phyloP scores from a whole-genome alignment of 2,888 invertebrate species.

The Cantharis lateralis region DNA sequence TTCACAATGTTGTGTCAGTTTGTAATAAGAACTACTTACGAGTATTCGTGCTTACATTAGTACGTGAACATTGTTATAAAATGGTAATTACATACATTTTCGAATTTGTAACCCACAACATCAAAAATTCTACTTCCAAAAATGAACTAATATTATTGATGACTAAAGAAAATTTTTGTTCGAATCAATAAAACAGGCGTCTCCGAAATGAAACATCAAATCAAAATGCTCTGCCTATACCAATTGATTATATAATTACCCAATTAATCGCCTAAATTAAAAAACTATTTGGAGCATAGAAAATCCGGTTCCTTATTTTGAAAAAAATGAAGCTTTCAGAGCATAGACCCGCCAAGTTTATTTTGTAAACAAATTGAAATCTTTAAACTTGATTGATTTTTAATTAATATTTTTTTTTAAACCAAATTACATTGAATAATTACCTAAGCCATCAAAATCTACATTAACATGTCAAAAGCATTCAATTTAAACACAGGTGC shows the following conservation, averaged over 20 bases:
- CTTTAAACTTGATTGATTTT: neutral
- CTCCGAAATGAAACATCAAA: neutral
- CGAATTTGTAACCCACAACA: neutral
- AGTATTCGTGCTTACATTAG: slow-evolving; percentile 21
- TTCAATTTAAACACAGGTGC: slow-evolving; percentile 1
- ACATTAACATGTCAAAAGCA: neutral
- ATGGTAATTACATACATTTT: neutral
- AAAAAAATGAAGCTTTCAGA: neutral
- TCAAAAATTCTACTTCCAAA: neutral
- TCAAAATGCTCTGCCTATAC: neutral
- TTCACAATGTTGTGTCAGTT: slow-evolving; percentile 41
- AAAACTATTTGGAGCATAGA: neutral
- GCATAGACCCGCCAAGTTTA: neutral
- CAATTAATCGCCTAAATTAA: neutral
- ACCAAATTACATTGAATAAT: neutral
- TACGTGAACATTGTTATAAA: slow-evolving; percentile 17
- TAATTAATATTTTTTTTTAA: slow-evolving; percentile 3
- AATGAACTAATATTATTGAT: neutral
- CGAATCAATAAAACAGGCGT: neutral
- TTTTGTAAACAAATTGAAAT: neutral
- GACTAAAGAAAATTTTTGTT: neutral
- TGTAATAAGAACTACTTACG: slow-evolving; percentile 22
- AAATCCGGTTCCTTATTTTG: neutral
- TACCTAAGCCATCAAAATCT: neutral
- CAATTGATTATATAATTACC: neutral